phyloP scores from a whole-genome alignment of 1,140 invertebrate species.

The Macrobrachium rosenbergii region DNA sequence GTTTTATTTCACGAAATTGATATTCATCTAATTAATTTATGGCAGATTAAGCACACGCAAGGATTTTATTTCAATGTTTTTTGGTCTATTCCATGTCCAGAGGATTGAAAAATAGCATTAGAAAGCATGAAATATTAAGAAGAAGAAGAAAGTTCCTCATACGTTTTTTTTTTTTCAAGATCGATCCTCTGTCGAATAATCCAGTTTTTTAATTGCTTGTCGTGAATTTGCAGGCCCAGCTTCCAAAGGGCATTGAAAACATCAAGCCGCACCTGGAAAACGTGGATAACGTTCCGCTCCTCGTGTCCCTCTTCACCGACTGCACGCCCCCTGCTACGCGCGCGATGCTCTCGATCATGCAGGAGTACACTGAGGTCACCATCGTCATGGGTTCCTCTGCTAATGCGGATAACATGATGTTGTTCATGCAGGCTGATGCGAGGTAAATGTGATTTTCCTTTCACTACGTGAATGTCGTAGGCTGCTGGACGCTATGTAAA shows the following conservation, averaged over 20 bases:
- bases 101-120: too few relatives aligned
- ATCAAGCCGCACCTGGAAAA: conserved; percentile 94
- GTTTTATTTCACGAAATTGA: too few relatives aligned
- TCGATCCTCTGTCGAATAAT: background rate
- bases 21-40: too few relatives aligned
- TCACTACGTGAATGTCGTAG: too few relatives aligned
- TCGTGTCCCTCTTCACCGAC: conserved; percentile 97
- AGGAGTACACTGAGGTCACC: conserved; percentile 76
- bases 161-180: too few relatives aligned
- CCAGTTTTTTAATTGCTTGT: background rate
- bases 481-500: background rate
- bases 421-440: conserved; percentile 95
- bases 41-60: too few relatives aligned
- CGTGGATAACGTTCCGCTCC: conserved; percentile 96
- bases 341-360: conserved; percentile 76
- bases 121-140: too few relatives aligned
- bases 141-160: too few relatives aligned
- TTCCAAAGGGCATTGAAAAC: conserved; percentile 96
- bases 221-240: conserved; percentile 77
- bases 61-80: too few relatives aligned
- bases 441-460: conserved; percentile 68
- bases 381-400: conserved; percentile 74
- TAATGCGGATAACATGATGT: conserved; percentile 87
- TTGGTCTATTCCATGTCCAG: too few relatives aligned
- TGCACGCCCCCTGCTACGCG: conserved; percentile 84